Evolutionary conservation across 2,113 vertebrate species (phyloP).

Genomic region (Boleophthalmus pectinirostris): DNA sequence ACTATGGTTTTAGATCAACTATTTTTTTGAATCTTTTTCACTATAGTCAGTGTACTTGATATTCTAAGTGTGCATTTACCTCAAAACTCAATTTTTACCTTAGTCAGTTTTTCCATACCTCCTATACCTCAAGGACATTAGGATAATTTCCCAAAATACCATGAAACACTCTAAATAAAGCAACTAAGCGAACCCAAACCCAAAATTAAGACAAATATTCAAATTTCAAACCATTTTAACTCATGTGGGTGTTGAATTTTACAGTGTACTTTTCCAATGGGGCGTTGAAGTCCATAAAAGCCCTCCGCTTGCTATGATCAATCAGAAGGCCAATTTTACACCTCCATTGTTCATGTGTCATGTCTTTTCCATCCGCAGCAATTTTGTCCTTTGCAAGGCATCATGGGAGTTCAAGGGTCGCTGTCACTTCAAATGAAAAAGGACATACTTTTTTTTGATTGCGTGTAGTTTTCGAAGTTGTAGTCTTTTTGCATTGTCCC

Average conservation of each 20-base stretch:
- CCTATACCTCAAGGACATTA: neutral
- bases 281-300: constrained; percentile 34
- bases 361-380: constrained; percentile 18
- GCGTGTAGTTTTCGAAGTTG: constrained; percentile 57
- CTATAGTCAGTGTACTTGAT: too few species aligned
- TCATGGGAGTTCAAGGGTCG: constrained; percentile 45
- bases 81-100: too few species aligned
- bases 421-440: constrained; percentile 36
- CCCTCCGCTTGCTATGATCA: constrained; percentile 40
- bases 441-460: constrained; percentile 40
- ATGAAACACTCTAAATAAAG: neutral
- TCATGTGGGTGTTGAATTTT: neutral
- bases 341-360: constrained; percentile 26
- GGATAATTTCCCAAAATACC: neutral
- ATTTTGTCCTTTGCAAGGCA: constrained; percentile 53
- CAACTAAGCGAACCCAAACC: too few species aligned
- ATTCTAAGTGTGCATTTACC: too few species aligned
- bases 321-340: constrained; percentile 41
- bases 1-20: too few species aligned
- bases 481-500: constrained; percentile 56
- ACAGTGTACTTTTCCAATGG: constrained; percentile 34
- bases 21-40: too few species aligned
- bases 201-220: neutral
- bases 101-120: too few species aligned
- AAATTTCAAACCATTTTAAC: neutral